Conservation (phyloP, 64 coral and sea anemone genomes). For the Montipora cactus region DNA sequence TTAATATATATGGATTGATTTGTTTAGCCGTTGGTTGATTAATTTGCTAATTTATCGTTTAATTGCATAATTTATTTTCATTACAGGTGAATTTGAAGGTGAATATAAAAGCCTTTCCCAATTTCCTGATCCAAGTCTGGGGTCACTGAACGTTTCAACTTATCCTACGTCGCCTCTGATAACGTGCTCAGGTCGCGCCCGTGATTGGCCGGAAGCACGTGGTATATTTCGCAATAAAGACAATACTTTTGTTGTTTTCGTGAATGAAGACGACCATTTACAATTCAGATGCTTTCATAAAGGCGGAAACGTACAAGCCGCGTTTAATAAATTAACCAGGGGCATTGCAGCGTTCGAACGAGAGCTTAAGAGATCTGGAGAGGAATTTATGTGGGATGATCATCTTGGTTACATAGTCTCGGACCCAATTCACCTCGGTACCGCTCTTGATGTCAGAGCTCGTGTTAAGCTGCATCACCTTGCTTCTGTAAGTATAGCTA, state of each 20-base stretch:
- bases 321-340: constrained; percentile 70
- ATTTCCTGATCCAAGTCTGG: constrained; percentile 54
- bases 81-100: constrained; percentile 76
- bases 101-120: constrained; percentile 77
- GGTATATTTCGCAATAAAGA: constrained; percentile 75
- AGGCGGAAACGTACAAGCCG: constrained; percentile 41
- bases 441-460: constrained; percentile 63
- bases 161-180: constrained; percentile 61
- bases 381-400: constrained; percentile 75
- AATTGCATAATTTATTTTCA: background rate
- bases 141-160: constrained; percentile 43
- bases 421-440: constrained; percentile 81
- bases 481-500: constrained; percentile 50
- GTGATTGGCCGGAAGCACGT: constrained; percentile 89
- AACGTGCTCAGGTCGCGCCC: constrained; percentile 71
- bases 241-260: constrained; percentile 79
- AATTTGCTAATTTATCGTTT: background rate
- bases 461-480: constrained; percentile 75
- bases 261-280: constrained; percentile 88
- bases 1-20: background rate
- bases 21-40: background rate
- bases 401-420: constrained; percentile 82
- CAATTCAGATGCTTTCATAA: constrained; percentile 70
- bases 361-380: constrained; percentile 71
- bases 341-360: constrained; percentile 63